Conservation (phyloP, 2,888 invertebrate genomes). For the Hoplodrina ambigua region DNA sequence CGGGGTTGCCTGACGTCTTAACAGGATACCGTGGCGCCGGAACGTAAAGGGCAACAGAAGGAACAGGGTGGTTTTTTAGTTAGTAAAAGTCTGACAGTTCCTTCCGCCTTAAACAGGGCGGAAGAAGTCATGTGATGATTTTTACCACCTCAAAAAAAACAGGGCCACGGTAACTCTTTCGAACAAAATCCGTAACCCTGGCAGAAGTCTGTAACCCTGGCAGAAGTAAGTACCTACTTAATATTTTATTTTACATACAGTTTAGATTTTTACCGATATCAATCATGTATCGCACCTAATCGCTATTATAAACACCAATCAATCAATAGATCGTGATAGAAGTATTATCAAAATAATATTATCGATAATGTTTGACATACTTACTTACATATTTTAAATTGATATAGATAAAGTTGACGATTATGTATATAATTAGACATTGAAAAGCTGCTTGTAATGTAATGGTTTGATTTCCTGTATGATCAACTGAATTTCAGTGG, state of each 20-base stretch:
- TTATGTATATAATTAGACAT: background rate
- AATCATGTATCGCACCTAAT: background rate
- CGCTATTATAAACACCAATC: background rate
- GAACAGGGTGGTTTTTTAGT: too few relatives aligned
- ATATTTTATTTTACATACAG: background rate
- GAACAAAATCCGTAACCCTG: too few relatives aligned
- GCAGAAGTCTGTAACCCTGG: too few relatives aligned
- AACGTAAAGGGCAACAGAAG: too few relatives aligned
- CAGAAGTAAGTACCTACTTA: background rate
- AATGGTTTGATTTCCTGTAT: conserved; percentile 10
- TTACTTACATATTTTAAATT: conserved; percentile 7
- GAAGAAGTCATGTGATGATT: too few relatives aligned
- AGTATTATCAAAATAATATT: background rate
- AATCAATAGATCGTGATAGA: background rate
- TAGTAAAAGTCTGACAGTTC: too few relatives aligned
- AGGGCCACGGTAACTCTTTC: too few relatives aligned
- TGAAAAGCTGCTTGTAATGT: conserved; percentile 21
- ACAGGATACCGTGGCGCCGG: too few relatives aligned
- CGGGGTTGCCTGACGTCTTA: too few relatives aligned
- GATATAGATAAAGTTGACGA: conserved; percentile 16
- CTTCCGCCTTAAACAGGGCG: too few relatives aligned
- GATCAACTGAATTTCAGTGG: too few relatives aligned
- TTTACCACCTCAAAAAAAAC: too few relatives aligned
- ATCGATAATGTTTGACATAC: conserved; percentile 21
- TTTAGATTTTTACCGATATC: conserved; percentile 1